Base-by-base conservation (phyloP, 2,888 invertebrate genomes). In the Cantharis flavilabris region DNA sequence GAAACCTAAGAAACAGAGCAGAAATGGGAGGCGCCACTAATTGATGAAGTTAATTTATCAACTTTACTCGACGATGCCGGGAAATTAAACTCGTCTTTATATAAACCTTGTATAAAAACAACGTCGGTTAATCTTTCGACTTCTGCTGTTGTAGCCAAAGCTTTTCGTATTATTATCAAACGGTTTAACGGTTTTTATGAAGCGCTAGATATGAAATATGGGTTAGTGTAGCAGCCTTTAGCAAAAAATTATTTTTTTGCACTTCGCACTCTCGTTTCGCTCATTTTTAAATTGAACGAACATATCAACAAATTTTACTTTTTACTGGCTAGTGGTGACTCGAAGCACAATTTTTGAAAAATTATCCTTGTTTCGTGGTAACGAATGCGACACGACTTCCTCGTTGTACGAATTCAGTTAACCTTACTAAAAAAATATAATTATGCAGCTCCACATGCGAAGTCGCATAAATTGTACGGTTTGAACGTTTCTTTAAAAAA, bases 11-110 rank as follows among this genome's bases (percentile, higher is more conserved):
- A 77, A 79, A 75, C 75, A 72, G 75, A 77, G 78, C 79, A 80
- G 76, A 79, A 80, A 81, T 81, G 80, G 81, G 80, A 80, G 83
- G 80, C 82, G 77, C 78, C 81, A 80, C 80, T 83, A 83, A 83
- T 83, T 83, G 82, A 83, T 83, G 82, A 82, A 82, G 81, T 80
- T 80, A 82, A 81, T 83, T 83, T 82, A 82, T 83, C 81, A 83
- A 83, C 80, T 82, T 83, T 82, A 82, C 77, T 80, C 79, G 80
- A 78, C 80, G 80, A 80, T 80, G 83, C 82, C 79, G 81, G 78
- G 79, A 82, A 82, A 83, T 83, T 82, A 83, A 82, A 82, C 80
- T 76, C 78, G 76, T 79, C 80, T 81, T 81, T 82, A 80, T 80
- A 80, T 77, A 80, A 76, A 80, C 76, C 75, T 75, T 72, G 76